Evolutionary conservation across 2,888 invertebrate species (phyloP).

Genomic region (Abrostola tripartita): DNA sequence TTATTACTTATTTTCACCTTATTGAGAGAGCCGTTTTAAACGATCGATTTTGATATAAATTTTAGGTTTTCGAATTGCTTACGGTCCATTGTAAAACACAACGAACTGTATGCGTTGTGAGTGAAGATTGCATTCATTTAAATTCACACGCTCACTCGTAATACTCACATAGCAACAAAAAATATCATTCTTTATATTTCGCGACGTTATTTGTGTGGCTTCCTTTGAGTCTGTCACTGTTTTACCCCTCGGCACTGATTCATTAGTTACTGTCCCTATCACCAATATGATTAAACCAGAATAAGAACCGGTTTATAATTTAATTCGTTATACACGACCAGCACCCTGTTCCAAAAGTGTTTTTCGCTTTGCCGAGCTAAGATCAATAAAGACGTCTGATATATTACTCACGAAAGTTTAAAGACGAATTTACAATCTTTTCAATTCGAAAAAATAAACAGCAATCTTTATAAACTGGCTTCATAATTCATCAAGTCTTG

Average conservation of each 20-base stretch:
- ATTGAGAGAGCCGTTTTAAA: conserved; percentile 75
- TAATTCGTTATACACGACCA: conserved; percentile 64
- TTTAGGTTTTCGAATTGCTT: conserved; percentile 64
- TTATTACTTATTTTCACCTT: conserved; percentile 86
- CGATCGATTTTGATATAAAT: conserved; percentile 72
- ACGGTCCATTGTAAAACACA: conserved; percentile 61
- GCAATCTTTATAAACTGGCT: conserved; percentile 21
- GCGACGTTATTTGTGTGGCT: conserved; percentile 50
- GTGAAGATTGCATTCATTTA: conserved; percentile 48
- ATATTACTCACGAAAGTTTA: conserved; percentile 39
- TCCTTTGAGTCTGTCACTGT: conserved; percentile 57
- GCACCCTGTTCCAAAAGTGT: conserved; percentile 52
- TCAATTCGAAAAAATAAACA: conserved; percentile 17
- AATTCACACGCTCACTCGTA: conserved; percentile 57
- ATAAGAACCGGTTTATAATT: conserved; percentile 72
- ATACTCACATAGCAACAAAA: conserved; percentile 45
- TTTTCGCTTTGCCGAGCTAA: conserved; percentile 52
- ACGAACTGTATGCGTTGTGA: conserved; percentile 40
- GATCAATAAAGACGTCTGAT: conserved; percentile 47
- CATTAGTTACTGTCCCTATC: conserved; percentile 68
- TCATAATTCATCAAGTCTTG: conserved; percentile 39
- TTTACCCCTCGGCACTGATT: conserved; percentile 63
- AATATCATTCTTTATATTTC: conserved; percentile 43
- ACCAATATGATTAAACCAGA: conserved; percentile 74
- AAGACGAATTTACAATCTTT: conserved; percentile 27